Percentiles rank a stretch among this genome's conserved stretches.
Conservation (phyloP, 2,113 vertebrate genomes). For the Machaerirhynchus nigripectus region DNA sequence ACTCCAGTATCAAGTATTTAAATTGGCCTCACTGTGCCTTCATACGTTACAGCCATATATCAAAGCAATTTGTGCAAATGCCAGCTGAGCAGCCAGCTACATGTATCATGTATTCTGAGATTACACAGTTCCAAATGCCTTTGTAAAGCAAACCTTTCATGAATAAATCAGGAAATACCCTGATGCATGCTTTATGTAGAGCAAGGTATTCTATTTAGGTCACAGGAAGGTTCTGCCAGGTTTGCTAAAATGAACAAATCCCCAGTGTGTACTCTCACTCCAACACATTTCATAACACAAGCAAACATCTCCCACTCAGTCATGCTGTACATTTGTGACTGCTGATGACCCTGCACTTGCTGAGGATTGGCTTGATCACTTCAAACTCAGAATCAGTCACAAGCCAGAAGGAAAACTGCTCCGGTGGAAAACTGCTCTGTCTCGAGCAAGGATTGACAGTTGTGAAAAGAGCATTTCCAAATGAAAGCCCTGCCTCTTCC, state of each 20-base stretch:
- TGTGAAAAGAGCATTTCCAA: neutral
- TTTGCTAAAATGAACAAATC: constrained; percentile 82
- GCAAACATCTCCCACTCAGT: constrained; percentile 63
- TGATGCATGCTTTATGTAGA: constrained; percentile 82
- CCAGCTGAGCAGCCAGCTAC: constrained; percentile 72
- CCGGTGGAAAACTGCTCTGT: neutral
- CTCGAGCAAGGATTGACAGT: neutral
- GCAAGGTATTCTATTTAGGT: constrained; percentile 85
- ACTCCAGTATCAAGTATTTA: constrained; percentile 71
- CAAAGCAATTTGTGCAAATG: constrained; percentile 81
- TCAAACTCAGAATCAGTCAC: constrained; percentile 21
- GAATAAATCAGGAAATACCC: constrained; percentile 85
- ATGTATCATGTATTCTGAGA: constrained; percentile 80
- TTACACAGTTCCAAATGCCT: constrained; percentile 77
- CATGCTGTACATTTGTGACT: constrained; percentile 35
- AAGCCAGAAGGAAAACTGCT: neutral
- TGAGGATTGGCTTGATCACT: constrained; percentile 36
- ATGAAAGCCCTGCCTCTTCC: neutral
- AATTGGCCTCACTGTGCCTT: constrained; percentile 69
- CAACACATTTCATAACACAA: constrained; percentile 69
- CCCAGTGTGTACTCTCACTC: constrained; percentile 69
- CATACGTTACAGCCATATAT: constrained; percentile 71
- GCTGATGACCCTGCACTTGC: constrained; percentile 54
- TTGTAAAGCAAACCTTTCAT: constrained; percentile 84
- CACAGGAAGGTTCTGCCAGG: constrained; percentile 79